Base-by-base conservation (phyloP, 2,113 vertebrate genomes). In the Scartelaos histophorus region DNA sequence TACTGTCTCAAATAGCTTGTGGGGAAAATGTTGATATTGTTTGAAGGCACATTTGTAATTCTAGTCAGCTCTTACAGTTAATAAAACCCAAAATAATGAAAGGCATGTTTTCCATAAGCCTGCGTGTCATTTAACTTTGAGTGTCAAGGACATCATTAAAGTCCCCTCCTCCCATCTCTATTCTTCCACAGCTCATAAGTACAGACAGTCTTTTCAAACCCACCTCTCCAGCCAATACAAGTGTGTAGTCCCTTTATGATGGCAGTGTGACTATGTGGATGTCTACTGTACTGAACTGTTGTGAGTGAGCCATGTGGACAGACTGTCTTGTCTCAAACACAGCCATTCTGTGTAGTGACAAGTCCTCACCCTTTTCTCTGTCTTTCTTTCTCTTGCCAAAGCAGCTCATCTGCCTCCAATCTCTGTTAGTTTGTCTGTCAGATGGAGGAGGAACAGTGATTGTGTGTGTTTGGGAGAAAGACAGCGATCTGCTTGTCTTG, bases 371-470 rank as follows among this genome's bases (percentile, higher is more conserved):
- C 75, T 61, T n/a, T 11, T 83, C 76, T 29, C 67, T 66, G 74
- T 84, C 68, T 80, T 82, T 75, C 82, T 85, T 73, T 84, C 74
- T 85, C 79, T 64, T 90, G 83, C 83, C 83, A 86, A 87, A 84
- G 85, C 85, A 81, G 77, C 87, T 89, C 87, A 83, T 84, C 87
- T 88, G 83, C 87, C 82, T 85, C 81, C 87, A 76, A 81, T 84
- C 76, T 71, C 74, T 76, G 81, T 80, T 84, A 78, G 85, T 82
- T 86, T 88, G 79, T 90, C 88, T 87, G 87, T 89, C 86, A 87
- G 82, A 51, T 69, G 61, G 69, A 81, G 67, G 7, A 54, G 56
- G 76, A 74, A 81, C 58, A 25, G 74, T 16, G 47, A 72, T 74
- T 38, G 65, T 53, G 35, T 76, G 81, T 68, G 56, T 17, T 7